These are phyloP conservation scores for Craseonycteris thonglongyai DNA, from an alignment of 2,113 vertebrate species.

Conservation along the genomic window DNA sequence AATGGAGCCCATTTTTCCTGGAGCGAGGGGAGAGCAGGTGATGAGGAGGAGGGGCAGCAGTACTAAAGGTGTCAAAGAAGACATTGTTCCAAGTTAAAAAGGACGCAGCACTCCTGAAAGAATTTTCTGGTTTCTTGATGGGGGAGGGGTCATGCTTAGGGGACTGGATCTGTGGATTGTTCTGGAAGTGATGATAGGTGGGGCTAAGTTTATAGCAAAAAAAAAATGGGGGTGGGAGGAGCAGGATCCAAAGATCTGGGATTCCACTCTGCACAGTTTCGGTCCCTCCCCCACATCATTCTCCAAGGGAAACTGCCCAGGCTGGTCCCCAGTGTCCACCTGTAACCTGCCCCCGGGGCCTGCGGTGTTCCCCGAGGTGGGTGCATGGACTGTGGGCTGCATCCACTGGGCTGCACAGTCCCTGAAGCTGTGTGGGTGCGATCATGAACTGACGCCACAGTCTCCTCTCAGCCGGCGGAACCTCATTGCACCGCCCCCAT, in stretches of 20 bases:
- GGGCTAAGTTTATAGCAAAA: neutral
- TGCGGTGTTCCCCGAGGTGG: accelerated
- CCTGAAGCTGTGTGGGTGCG: neutral
- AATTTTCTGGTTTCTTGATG: neutral
- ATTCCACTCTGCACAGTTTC: neutral
- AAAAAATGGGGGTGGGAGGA: too few relatives aligned
- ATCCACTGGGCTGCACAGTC: neutral
- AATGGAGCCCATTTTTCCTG: neutral
- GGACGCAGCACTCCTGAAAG: accelerated
- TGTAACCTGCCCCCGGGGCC: neutral
- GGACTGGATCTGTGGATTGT: neutral
- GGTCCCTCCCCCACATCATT: neutral
- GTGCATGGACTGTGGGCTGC: accelerated
- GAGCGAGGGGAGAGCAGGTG: neutral
- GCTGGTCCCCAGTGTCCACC: neutral
- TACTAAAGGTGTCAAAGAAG: neutral
- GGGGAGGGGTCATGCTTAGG: neutral
- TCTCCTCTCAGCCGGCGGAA: neutral
- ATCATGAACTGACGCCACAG: neutral
- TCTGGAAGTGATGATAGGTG: neutral
- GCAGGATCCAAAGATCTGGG: neutral
- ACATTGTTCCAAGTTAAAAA: neutral
- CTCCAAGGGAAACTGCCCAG: neutral
- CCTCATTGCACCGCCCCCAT: neutral
- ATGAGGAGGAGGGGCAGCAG: too few relatives aligned